Percentiles rank a stretch among this genome's conserved stretches.
These are phyloP conservation scores for Sebastolobus altivelis DNA, from an alignment of 2,797 vertebrate species.

Conservation along the genomic window DNA sequence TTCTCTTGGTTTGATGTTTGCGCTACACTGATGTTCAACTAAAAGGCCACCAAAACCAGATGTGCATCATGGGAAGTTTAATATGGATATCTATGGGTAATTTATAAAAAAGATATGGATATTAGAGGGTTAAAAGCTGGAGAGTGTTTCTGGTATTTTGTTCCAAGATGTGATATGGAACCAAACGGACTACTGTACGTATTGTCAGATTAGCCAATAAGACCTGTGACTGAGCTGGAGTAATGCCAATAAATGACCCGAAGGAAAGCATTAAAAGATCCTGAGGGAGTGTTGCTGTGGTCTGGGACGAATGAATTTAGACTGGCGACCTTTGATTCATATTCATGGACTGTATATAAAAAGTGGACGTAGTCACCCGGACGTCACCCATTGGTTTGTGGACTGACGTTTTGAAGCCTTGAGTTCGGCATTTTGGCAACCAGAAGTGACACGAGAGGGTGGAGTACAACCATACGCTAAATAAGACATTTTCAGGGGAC, in stretches of 20 bases:
- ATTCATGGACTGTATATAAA: background rate
- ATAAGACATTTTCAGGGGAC: too few relatives aligned
- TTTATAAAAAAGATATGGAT: background rate
- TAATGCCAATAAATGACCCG: background rate
- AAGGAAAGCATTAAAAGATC: background rate
- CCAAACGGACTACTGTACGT: too few relatives aligned
- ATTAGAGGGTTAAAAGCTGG: background rate
- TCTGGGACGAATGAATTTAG: background rate
- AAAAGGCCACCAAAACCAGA: constrained; percentile 1
- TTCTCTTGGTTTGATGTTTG: constrained; percentile 2
- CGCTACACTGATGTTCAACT: constrained; percentile 4
- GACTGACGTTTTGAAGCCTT: too few relatives aligned
- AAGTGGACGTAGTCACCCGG: too few relatives aligned
- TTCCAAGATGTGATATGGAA: background rate
- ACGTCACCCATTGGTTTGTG: too few relatives aligned
- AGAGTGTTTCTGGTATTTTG: background rate
- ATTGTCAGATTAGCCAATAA: background rate
- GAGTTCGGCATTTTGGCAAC: too few relatives aligned
- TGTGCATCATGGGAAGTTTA: background rate
- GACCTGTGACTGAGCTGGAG: background rate
- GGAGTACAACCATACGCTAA: too few relatives aligned
- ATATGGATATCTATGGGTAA: background rate
- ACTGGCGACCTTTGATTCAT: background rate
- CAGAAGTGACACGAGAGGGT: too few relatives aligned
- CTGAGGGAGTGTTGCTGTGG: background rate